phyloP scores from a whole-genome alignment of 2,113 vertebrate species.

The Tetraodon nigroviridis region DNA sequence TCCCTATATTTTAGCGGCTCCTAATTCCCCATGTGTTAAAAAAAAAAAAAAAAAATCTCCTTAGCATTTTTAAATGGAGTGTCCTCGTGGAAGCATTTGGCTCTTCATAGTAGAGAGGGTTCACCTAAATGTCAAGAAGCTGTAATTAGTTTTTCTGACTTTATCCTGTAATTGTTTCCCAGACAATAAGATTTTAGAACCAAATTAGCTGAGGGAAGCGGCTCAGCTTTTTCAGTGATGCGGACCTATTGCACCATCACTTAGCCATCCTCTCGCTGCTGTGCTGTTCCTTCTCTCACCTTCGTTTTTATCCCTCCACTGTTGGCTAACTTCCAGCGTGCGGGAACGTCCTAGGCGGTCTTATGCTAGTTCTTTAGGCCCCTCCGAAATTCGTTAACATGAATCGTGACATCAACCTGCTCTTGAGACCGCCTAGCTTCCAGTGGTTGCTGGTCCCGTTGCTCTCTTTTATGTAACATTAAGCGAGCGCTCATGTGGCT shows the following conservation, averaged over 20 bases:
- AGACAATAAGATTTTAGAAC: background rate
- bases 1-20: too few relatives aligned
- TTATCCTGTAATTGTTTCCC: background rate
- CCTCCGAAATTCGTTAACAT: conserved; percentile 39
- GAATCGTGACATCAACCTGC: conserved; percentile 38
- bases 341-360: conserved; percentile 24
- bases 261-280: conserved; percentile 7
- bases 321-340: conserved; percentile 26
- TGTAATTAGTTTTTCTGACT: background rate
- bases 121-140: background rate
- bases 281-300: background rate
- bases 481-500: conserved; percentile 43
- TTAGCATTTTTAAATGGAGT: background rate
- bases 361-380: conserved; percentile 7
- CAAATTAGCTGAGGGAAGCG: background rate
- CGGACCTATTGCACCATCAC: background rate
- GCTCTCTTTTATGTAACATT: conserved; percentile 55
- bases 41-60: background rate
- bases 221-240: background rate
- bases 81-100: background rate
- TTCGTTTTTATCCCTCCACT: background rate
- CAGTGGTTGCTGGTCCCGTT: conserved; percentile 17
- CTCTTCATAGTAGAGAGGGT: background rate
- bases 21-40: too few relatives aligned
- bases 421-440: background rate